Evolutionary conservation across 23 tunicate genomes (phyloP).

Genomic region (Pegea sp.): DNA sequence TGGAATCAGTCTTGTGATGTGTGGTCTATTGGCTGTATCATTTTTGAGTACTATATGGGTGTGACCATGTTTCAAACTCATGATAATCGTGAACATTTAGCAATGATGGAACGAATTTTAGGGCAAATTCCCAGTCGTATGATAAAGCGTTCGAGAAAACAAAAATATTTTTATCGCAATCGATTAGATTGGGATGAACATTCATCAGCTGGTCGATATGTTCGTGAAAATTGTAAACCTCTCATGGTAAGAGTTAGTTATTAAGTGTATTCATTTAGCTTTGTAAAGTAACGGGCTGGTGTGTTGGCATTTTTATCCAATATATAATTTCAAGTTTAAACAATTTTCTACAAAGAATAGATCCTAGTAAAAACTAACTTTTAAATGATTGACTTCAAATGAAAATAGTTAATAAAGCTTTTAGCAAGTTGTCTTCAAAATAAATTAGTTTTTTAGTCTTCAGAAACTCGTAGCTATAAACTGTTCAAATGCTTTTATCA

Average conservation of each 20-base stretch:
- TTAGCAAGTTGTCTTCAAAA: too few species aligned
- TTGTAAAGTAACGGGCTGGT: too few species aligned
- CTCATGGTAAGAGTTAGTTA: constrained; percentile 36
- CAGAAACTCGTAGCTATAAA: too few species aligned
- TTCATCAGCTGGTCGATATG: constrained; percentile 94
- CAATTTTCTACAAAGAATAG: too few species aligned
- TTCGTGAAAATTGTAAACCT: constrained; percentile 97
- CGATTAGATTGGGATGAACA: constrained; percentile 89
- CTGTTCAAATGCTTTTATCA: too few species aligned
- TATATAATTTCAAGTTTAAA: too few species aligned
- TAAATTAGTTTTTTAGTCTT: too few species aligned
- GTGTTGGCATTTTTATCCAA: too few species aligned
- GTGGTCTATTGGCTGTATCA: constrained; percentile 98
- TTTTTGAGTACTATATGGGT: constrained; percentile 99
- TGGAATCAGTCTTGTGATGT: constrained; percentile 99
- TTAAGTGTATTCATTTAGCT: too few species aligned
- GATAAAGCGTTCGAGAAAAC: constrained; percentile 60
- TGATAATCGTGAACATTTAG: constrained; percentile 94
- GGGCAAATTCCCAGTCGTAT: constrained; percentile 80
- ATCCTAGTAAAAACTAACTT: too few species aligned
- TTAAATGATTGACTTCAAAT: too few species aligned
- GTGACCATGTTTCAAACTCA: constrained; percentile 99
- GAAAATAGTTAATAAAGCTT: too few species aligned
- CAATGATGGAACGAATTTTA: constrained; percentile 98
- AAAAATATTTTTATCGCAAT: constrained; percentile 71